phyloP scores from a whole-genome alignment of 2,113 vertebrate genomes.

The Aviceda subcristata region DNA sequence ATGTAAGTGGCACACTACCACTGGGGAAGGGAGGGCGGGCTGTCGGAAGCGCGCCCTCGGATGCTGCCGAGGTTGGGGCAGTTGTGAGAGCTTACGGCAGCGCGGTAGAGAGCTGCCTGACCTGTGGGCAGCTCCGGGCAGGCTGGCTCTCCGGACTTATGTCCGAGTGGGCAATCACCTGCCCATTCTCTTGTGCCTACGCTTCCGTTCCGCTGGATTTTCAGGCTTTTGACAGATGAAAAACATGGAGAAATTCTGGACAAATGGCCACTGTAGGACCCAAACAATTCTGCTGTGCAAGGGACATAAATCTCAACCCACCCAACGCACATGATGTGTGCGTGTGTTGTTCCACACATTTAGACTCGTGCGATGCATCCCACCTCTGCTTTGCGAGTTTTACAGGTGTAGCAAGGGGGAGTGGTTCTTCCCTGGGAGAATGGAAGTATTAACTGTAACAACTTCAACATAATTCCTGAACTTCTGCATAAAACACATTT shows the following conservation, averaged over 20 bases:
- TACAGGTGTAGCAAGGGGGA: not conserved
- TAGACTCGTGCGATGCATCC: rapidly evolving
- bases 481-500: not conserved
- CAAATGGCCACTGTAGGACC: not conserved
- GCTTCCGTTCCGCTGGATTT: not conserved
- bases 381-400: not conserved
- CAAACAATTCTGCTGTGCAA: not conserved
- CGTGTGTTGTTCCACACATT: not conserved
- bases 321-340: rapidly evolving
- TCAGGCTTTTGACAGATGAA: not conserved
- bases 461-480: not conserved
- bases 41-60: not conserved
- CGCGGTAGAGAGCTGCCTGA: not conserved
- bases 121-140: rapidly evolving
- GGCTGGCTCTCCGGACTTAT: not conserved
- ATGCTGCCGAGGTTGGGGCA: rapidly evolving
- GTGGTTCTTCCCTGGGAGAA: not conserved
- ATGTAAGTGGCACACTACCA: too few species aligned
- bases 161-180: not conserved
- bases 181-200: not conserved
- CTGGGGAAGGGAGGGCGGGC: not conserved
- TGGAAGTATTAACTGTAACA: not conserved
- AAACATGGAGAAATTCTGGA: not conserved
- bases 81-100: not conserved
- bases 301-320: not conserved